phyloP scores from a whole-genome alignment of 2,113 vertebrate species.

The Caranx ignobilis region DNA sequence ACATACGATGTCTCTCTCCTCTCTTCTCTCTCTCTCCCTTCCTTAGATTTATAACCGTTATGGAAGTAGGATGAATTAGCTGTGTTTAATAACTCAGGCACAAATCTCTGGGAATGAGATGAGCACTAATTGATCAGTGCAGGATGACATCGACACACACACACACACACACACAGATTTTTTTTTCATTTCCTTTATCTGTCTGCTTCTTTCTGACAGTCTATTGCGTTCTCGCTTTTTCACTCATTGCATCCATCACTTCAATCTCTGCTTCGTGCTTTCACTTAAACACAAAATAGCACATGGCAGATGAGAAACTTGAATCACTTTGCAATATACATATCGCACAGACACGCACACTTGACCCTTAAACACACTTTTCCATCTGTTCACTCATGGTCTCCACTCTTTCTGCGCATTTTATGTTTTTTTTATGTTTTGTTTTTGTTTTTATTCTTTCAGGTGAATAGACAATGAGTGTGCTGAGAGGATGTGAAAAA shows the following conservation, averaged over 20 bases:
- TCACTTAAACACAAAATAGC: slow-evolving; percentile 79
- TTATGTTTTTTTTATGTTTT: slow-evolving; percentile 47
- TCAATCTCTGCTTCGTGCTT: slow-evolving; percentile 13
- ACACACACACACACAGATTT: slow-evolving; percentile 23
- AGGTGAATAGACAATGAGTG: slow-evolving; percentile 62
- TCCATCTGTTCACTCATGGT: slow-evolving; percentile 72
- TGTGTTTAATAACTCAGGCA: slow-evolving; percentile 97
- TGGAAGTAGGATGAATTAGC: slow-evolving; percentile 97
- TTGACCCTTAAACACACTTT: slow-evolving; percentile 52
- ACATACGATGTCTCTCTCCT: slow-evolving; percentile 24
- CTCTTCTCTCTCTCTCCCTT: slow-evolving; percentile 4
- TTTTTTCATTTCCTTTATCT: slow-evolving; percentile 24
- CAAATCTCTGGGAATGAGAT: slow-evolving; percentile 95
- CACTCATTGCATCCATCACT: slow-evolving; percentile 19
- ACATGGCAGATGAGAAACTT: slow-evolving; percentile 73
- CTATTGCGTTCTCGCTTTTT: slow-evolving; percentile 26
- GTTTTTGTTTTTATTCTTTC: slow-evolving; percentile 56
- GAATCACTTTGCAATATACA: slow-evolving; percentile 90
- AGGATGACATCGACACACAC: slow-evolving; percentile 85
- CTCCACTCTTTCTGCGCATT: slow-evolving; percentile 45
- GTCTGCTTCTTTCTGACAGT: slow-evolving; percentile 15
- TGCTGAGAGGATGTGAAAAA: slow-evolving; percentile 38
- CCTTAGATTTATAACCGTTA: slow-evolving; percentile 95
- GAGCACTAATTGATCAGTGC: slow-evolving; percentile 98
- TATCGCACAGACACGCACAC: slow-evolving; percentile 82